Evolutionary conservation across 2,113 vertebrate species (phyloP).

Genomic region (Cavia porcellus): DNA sequence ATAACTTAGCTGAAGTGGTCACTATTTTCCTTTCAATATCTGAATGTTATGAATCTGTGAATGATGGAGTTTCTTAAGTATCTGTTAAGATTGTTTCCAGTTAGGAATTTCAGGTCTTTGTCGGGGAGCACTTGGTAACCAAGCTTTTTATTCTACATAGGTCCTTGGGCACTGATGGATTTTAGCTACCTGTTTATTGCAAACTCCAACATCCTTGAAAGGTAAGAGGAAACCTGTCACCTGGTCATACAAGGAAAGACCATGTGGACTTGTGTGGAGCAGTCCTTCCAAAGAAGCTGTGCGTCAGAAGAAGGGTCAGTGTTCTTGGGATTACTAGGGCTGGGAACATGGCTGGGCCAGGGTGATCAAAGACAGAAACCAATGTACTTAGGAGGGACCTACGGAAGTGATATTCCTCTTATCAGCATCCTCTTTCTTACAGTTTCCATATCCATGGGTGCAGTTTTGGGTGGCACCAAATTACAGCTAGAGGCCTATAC

Average conservation of each 20-base stretch:
- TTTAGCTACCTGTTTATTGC: not conserved
- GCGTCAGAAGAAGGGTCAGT: not conserved
- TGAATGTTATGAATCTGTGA: constrained; percentile 29
- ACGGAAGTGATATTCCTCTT: not conserved
- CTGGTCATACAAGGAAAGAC: not conserved
- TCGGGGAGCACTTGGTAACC: not conserved
- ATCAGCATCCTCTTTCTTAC: not conserved
- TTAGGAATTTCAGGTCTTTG: constrained; percentile 20
- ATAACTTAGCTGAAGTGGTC: not conserved
- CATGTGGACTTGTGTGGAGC: not conserved
- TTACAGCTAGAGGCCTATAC: not conserved
- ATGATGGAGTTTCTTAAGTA: not conserved
- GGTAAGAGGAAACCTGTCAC: not conserved
- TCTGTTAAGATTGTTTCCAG: not conserved
- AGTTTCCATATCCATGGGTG: not conserved
- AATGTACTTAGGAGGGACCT: not conserved
- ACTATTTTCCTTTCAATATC: not conserved
- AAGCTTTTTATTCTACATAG: not conserved
- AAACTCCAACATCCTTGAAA: not conserved
- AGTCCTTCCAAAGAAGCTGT: not conserved
- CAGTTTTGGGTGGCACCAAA: not conserved
- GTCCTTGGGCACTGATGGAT: not conserved
- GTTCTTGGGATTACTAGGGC: not conserved
- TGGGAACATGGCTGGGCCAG: not conserved
- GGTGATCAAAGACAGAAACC: not conserved